These are phyloP conservation scores for Oikopleura dioica DNA, from an alignment of 23 tunicate species.

Conservation along the genomic window DNA sequence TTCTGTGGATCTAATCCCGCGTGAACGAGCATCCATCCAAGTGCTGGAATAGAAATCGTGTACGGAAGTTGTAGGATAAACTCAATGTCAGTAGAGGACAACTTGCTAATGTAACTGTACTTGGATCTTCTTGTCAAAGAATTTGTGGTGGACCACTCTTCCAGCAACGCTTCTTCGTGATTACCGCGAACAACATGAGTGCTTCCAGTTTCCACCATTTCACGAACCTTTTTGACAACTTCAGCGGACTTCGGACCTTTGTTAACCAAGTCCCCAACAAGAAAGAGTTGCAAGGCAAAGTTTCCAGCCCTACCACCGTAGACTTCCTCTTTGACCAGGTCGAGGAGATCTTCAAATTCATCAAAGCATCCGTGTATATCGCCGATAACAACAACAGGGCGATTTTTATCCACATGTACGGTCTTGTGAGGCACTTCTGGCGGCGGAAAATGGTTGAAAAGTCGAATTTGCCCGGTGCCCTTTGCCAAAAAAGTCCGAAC, in stretches of 20 bases:
- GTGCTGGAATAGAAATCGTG: slow-evolving; percentile 34
- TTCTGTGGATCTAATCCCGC: slow-evolving; percentile 41
- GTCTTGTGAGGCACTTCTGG: not conserved
- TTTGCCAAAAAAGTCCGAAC: not conserved
- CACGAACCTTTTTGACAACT: slow-evolving; percentile 24
- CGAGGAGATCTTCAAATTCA: not conserved
- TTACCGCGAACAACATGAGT: slow-evolving; percentile 32
- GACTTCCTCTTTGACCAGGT: not conserved
- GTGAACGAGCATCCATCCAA: slow-evolving; percentile 38
- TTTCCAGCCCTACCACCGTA: not conserved
- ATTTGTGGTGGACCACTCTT: slow-evolving; percentile 13
- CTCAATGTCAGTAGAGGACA: slow-evolving; percentile 15
- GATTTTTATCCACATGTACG: not conserved
- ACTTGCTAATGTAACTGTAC: not conserved
- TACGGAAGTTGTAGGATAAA: slow-evolving; percentile 41
- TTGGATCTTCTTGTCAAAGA: not conserved
- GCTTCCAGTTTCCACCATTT: slow-evolving; percentile 14
- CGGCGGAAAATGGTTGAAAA: not conserved
- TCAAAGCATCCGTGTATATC: slow-evolving; percentile 10
- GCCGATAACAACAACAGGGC: not conserved
- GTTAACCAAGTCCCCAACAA: slow-evolving; percentile 67
- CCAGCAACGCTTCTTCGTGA: slow-evolving; percentile 59
- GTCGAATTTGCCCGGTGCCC: not conserved
- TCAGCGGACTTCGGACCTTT: slow-evolving; percentile 62
- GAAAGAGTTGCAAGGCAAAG: slow-evolving; percentile 10